Percentiles rank a stretch among this genome's conserved stretches.
Evolutionary conservation across 1,140 invertebrate genomes (phyloP).

Genomic region (Eumeta japonica): DNA sequence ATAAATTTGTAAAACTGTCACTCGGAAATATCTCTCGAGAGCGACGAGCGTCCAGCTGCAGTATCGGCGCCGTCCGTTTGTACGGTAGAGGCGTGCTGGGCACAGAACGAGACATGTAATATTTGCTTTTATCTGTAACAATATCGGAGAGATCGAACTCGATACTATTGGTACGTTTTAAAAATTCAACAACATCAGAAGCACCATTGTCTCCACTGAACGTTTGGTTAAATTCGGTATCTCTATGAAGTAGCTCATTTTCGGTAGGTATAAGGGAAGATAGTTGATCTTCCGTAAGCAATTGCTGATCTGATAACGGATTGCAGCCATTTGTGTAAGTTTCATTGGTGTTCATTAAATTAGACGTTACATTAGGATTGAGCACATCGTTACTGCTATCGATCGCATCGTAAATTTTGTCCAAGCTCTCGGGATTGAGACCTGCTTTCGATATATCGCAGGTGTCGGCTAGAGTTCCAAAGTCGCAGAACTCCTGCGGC

Average conservation of each 20-base stretch:
- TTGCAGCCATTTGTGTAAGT: constrained; percentile 39
- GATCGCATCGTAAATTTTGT: constrained; percentile 55
- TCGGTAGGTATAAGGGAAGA: constrained; percentile 31
- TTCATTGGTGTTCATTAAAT: constrained; percentile 29
- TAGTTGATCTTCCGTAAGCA: constrained; percentile 35
- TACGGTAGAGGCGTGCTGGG: constrained; percentile 64
- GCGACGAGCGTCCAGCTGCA: constrained; percentile 37
- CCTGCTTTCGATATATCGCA: constrained; percentile 55
- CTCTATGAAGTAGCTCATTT: constrained; percentile 27
- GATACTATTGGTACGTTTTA: constrained; percentile 44
- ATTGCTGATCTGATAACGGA: constrained; percentile 29
- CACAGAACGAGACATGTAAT: constrained; percentile 60
- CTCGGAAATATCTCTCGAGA: constrained; percentile 31
- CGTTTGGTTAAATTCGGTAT: constrained; percentile 31
- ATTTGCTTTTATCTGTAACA: constrained; percentile 42
- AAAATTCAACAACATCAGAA: constrained; percentile 37
- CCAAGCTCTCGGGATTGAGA: constrained; percentile 51
- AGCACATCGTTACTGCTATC: constrained; percentile 51
- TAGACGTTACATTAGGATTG: constrained; percentile 24
- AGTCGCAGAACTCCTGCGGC: constrained; percentile 69
- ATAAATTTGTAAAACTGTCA: constrained; percentile 25
- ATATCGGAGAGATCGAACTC: constrained; percentile 45
- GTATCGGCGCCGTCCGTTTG: constrained; percentile 37
- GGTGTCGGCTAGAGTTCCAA: constrained; percentile 58
- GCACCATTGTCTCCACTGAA: constrained; percentile 25